Evolutionary conservation across 2,888 invertebrate genomes (phyloP), one percentile per base, ranked within the genome.

Genomic region (Nomada flava): DNA sequence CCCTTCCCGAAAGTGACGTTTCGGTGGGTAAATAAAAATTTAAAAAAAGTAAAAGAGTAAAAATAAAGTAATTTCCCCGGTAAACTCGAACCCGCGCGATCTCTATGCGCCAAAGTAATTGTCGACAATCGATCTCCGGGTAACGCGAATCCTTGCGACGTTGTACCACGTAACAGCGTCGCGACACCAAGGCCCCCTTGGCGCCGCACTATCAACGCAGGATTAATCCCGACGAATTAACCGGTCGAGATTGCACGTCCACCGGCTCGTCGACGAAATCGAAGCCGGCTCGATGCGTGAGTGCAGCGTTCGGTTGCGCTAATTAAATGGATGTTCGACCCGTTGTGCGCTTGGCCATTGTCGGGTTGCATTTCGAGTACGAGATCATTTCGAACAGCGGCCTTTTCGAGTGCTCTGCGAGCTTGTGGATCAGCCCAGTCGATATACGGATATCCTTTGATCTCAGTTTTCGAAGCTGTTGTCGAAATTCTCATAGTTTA

Each of bases 161-260:
- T 13, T 26, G 18, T 67, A 73, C 67, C 52, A 71, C 83, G 82
- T 78, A 82, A 83, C 86, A 76, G 87, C 70, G 79, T 62, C 47
- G 65, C 68, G 50, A 69, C 60, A 36, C 15, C 26, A 29, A 42
- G 20, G 26, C 47, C 47, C 47, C 47, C 47, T 62, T 52, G 80
- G 77, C 76, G 79, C 78, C 76, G 71, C 72, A 63, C 68, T 71
- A 85, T 77, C 87, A 83, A 82, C 82, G 59, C 79, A 59, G 77
- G 80, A 86, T 90, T 89, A 88, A 90, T 89, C 83, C 83, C 82
- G 85, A 87, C 83, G 85, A 86, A 90, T 88, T 76, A 86, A 67
- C 64, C 52, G 50, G 53, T 36, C 77, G 79, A 78, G 76, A 87
- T 83, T 86, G 83, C 79, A 67, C 53, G 83, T 68, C 63, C 76